Base-by-base conservation (phyloP, 2,888 invertebrate genomes). In the Drosophila anomelani region DNA sequence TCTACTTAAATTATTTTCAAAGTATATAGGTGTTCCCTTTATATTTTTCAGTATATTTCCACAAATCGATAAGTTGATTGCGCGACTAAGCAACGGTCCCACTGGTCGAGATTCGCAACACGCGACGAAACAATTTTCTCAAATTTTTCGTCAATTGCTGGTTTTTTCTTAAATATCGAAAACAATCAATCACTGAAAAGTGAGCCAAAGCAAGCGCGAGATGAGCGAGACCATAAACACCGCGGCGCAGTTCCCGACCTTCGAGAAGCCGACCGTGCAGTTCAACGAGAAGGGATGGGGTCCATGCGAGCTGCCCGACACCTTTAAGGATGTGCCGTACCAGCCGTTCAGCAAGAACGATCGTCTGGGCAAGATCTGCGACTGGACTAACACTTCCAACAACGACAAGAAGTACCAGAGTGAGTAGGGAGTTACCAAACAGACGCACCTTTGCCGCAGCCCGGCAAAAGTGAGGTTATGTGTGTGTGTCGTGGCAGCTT, bases 291-390 rank as follows among this genome's bases (percentile, higher is more conserved):
- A 86, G 78, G 99, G 99, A 92, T 99, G 99, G 99, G 99, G 99
- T n/a, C 99, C 99, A 67, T 97, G 96, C 93, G 97, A 97, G 93
- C 94, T 98, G 93, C 98, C 98, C 73, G 98, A 98, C 80, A 92
- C 90, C 78, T 84, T 81, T 80, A 79, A 92, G 78, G 92, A 92
- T 80, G 92, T 92, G 77, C 99, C 99, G 12, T 99, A 99, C 93
- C 99, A 99, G 93, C 99, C 99, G 49, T 99, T 99, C 93, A 98
- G 99, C 83, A 99, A 99, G 94, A 98, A 98, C 76, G 99, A 99
- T 93, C 96, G 99, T 82, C 94, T 99, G 78, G 99, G 99, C 85
- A 99, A 99, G 95, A 99, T 99, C 88, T 98, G 99, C 90, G 99
- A 99, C 92, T 99, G 99, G 99, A 99, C 99, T 54, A 97, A 98